A percentile compares a stretch with the other conserved stretches of the same genome.
Conservation (phyloP, 2,797 vertebrate species). For the Tachyglossus aculeatus region DNA sequence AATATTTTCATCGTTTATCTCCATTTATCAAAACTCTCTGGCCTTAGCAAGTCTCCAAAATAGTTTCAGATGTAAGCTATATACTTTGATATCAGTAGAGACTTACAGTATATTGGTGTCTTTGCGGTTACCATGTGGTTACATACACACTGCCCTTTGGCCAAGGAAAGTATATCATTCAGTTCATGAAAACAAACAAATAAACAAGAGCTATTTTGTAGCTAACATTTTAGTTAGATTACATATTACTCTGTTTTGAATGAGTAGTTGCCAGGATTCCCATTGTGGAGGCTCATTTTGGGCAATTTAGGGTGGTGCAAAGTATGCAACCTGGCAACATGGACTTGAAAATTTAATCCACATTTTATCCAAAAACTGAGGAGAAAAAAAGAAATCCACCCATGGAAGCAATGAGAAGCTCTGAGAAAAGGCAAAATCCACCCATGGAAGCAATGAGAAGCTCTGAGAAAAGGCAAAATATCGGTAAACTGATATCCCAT, state of each 20-base stretch:
- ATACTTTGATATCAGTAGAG: not conserved
- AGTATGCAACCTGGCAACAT: no score
- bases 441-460: no score
- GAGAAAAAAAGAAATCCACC: no score
- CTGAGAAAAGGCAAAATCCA: no score
- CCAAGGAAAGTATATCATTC: not conserved
- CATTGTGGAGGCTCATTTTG: no score
- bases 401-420: no score
- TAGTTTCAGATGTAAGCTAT: constrained; percentile 57
- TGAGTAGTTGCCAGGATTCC: no score
- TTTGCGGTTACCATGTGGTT: constrained; percentile 5
- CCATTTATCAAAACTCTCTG: constrained; percentile 59
- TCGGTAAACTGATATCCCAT: no score
- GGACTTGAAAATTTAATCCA: no score
- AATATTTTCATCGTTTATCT: constrained; percentile 59
- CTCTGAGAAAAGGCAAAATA: no score
- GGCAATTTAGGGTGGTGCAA: no score
- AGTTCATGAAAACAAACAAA: not conserved
- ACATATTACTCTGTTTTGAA: not conserved
- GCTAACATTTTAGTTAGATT: not conserved
- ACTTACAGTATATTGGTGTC: not conserved
- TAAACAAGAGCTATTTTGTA: not conserved
- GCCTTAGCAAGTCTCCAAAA: constrained; percentile 42
- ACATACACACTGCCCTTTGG: not conserved
- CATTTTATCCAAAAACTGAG: no score